Evolutionary conservation across 2,797 vertebrate genomes (phyloP).

Genomic region (Chelon labrosus): DNA sequence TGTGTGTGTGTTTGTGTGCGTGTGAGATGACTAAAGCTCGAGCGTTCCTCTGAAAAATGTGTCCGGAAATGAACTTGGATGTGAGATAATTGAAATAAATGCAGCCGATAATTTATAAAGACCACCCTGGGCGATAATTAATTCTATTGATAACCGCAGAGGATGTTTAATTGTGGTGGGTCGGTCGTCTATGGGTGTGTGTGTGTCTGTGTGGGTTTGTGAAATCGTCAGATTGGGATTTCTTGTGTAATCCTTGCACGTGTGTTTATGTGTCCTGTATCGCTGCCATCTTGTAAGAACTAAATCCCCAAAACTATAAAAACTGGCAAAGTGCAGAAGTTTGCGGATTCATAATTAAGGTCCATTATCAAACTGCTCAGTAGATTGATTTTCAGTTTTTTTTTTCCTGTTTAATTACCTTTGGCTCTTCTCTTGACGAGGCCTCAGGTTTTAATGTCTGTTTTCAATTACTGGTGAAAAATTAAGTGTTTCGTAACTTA

Average conservation of each 20-base stretch:
- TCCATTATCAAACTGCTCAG: slow-evolving; percentile 58
- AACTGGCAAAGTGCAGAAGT: slow-evolving; percentile 63
- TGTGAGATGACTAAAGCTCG: slow-evolving; percentile 26
- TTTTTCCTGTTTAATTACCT: slow-evolving; percentile 46
- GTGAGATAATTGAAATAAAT: slow-evolving; percentile 80
- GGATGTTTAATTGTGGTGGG: slow-evolving; percentile 62
- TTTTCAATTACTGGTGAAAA: slow-evolving; percentile 61
- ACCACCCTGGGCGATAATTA: slow-evolving; percentile 73
- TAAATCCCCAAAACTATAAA: slow-evolving; percentile 51
- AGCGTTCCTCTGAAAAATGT: slow-evolving; percentile 60
- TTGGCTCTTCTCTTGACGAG: slow-evolving; percentile 42
- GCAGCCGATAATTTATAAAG: slow-evolving; percentile 69
- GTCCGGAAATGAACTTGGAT: slow-evolving; percentile 68
- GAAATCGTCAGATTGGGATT: slow-evolving; percentile 19
- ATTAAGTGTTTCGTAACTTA: slow-evolving; percentile 32
- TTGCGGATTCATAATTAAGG: slow-evolving; percentile 62
- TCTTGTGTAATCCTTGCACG: slow-evolving; percentile 6
- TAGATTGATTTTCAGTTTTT: slow-evolving; percentile 41
- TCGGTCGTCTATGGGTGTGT: slow-evolving; percentile 20
- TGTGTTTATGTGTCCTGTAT: slow-evolving; percentile 25
- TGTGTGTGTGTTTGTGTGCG: slow-evolving; percentile 10
- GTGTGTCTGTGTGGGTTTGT: slow-evolving; percentile 10
- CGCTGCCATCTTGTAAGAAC: slow-evolving; percentile 21
- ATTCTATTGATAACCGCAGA: slow-evolving; percentile 75
- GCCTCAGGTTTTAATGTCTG: slow-evolving; percentile 51